Percentiles rank a stretch among this genome's conserved stretches.
Evolutionary conservation across 1,140 invertebrate species (phyloP).

Genomic region (Mylabris phalerata): DNA sequence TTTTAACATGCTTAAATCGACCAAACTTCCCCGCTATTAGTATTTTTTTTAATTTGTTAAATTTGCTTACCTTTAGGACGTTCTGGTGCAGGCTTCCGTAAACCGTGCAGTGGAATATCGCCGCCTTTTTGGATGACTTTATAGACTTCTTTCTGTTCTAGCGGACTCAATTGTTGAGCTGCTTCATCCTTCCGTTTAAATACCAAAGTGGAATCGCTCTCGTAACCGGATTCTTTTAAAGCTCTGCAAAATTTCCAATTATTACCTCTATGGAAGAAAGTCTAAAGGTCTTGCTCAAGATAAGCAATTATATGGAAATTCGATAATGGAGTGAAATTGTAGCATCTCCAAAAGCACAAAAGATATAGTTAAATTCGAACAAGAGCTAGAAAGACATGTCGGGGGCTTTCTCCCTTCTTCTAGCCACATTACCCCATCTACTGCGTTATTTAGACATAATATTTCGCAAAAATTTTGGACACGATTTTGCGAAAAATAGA

Average conservation of each 20-base stretch:
- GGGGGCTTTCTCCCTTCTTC: too few relatives aligned
- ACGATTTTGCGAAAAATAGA: too few relatives aligned
- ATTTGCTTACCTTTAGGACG: slow-evolving; percentile 67
- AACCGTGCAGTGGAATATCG: slow-evolving; percentile 81
- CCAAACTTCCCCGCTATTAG: too few relatives aligned
- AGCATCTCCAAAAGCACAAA: too few relatives aligned
- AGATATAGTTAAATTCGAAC: too few relatives aligned
- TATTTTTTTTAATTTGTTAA: neutral
- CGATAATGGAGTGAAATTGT: too few relatives aligned
- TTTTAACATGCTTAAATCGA: neutral
- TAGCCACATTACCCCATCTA: too few relatives aligned
- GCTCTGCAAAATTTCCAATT: slow-evolving; percentile 49
- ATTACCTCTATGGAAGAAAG: neutral
- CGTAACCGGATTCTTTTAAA: slow-evolving; percentile 82
- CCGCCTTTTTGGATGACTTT: slow-evolving; percentile 82
- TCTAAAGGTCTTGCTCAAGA: too few relatives aligned
- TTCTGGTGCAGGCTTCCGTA: slow-evolving; percentile 81
- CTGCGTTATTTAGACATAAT: too few relatives aligned
- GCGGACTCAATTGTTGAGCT: slow-evolving; percentile 62
- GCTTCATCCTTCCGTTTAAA: slow-evolving; percentile 64
- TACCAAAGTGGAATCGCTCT: slow-evolving; percentile 81
- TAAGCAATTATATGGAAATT: too few relatives aligned
- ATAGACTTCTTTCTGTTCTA: slow-evolving; percentile 75
- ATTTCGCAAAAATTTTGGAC: too few relatives aligned
- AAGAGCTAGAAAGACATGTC: too few relatives aligned